A percentile compares a stretch with the other conserved stretches of the same genome.
These are phyloP conservation scores for Coracias cyanogaster DNA, from an alignment of 2,797 vertebrate genomes.

Conservation along the genomic window DNA sequence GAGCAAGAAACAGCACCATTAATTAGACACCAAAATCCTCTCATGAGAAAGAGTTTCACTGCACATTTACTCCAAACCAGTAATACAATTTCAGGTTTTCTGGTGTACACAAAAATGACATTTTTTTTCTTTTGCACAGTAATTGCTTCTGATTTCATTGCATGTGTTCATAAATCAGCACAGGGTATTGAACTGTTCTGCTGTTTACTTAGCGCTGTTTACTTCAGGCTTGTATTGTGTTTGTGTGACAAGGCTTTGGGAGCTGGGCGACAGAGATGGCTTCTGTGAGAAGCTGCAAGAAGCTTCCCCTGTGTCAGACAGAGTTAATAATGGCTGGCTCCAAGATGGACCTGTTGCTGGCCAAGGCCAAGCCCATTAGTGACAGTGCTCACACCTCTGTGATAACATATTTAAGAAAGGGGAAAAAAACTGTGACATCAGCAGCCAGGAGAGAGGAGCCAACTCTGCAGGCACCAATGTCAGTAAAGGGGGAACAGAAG, in stretches of 20 bases:
- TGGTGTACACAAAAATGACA: not conserved
- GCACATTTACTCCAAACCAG: not conserved
- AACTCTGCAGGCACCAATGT: not conserved
- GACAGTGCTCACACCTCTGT: not conserved
- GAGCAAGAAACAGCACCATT: accelerated
- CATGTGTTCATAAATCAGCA: not conserved
- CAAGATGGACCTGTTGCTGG: too few relatives aligned
- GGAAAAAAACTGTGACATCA: not conserved
- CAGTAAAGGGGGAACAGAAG: not conserved
- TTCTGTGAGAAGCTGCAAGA: not conserved
- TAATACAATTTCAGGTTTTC: not conserved
- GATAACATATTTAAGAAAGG: not conserved
- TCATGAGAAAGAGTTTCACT: not conserved
- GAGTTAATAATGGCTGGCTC: not conserved
- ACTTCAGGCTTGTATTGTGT: not conserved
- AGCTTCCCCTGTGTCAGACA: not conserved
- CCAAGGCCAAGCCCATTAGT: not conserved
- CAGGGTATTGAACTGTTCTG: not conserved
- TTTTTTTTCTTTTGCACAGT: not conserved
- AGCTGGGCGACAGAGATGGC: not conserved
- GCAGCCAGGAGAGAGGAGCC: not conserved
- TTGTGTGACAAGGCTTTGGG: not conserved
- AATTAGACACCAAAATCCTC: not conserved
- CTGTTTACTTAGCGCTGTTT: not conserved
- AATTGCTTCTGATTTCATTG: not conserved